Evolutionary conservation across 2,113 vertebrate genomes (phyloP).

Genomic region (Lepisosteus osseus): DNA sequence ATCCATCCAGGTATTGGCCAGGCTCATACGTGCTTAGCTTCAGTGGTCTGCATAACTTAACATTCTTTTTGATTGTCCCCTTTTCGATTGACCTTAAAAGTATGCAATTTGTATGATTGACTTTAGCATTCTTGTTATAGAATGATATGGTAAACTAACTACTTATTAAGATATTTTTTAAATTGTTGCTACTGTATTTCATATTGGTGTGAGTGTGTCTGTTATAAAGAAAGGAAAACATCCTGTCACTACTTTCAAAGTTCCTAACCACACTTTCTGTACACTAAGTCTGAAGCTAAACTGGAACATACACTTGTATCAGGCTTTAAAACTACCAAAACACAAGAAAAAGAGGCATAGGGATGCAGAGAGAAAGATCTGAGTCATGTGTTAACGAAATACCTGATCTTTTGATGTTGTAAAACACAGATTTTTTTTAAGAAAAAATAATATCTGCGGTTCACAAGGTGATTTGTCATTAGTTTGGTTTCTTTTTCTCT

Average conservation of each 20-base stretch:
- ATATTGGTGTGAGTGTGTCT: no score
- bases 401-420: conserved; percentile 16
- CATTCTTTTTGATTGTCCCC: no score
- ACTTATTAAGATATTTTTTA: no score
- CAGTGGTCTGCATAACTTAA: no score
- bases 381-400: conserved; percentile 16
- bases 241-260: conserved; percentile 64
- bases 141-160: no score
- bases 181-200: no score
- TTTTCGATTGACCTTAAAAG: no score
- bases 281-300: conserved; percentile 52
- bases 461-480: conserved; percentile 6
- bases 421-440: conserved; percentile 12
- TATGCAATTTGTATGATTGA: no score
- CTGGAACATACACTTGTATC: conserved; percentile 46
- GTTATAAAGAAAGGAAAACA: conserved; percentile 48
- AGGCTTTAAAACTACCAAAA: conserved; percentile 46
- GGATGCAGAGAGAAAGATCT: conserved; percentile 23
- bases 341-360: conserved; percentile 42
- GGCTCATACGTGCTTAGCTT: no score
- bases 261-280: conserved; percentile 38
- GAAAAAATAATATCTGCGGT: conserved; percentile 5
- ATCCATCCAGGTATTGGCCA: no score
- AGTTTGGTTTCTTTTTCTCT: not conserved
- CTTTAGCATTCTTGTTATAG: no score